Evolutionary conservation across 2,797 vertebrate genomes (phyloP).

Genomic region (Alfaro cultratus): DNA sequence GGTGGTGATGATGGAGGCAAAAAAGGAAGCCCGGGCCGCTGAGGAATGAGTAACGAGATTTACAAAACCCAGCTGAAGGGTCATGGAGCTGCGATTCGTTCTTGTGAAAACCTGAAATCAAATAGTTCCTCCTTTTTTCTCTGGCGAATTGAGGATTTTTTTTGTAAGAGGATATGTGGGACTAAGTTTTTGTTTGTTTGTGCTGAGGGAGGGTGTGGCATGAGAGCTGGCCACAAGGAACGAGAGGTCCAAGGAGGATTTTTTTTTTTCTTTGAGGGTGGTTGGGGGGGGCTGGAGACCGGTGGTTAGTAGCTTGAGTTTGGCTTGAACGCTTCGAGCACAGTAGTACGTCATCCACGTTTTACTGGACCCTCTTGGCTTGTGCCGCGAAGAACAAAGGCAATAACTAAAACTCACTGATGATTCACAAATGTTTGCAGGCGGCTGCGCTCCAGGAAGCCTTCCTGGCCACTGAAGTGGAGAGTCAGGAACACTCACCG

Average conservation of each 20-base stretch:
- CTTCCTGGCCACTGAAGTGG: constrained; percentile 45
- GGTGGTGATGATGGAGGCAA: constrained; percentile 53
- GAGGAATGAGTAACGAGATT: constrained; percentile 36
- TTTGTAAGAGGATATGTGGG: constrained; percentile 50
- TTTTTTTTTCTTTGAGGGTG: constrained; percentile 7
- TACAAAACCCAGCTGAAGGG: constrained; percentile 29
- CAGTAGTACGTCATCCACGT: constrained; percentile 60
- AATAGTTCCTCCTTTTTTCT: constrained; percentile 29
- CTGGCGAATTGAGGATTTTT: constrained; percentile 15
- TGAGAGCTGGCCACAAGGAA: constrained; percentile 37
- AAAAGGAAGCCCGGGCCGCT: constrained; percentile 16
- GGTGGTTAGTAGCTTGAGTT: constrained; percentile 30
- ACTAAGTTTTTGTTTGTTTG: constrained; percentile 60
- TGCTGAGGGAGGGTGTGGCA: constrained; percentile 41
- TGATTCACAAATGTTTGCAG: constrained; percentile 71
- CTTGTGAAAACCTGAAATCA: constrained; percentile 42
- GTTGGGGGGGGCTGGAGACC: not conserved
- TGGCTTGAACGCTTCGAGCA: constrained; percentile 44
- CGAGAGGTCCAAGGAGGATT: constrained; percentile 33
- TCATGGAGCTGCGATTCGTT: constrained; percentile 33
- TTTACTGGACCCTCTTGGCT: constrained; percentile 67
- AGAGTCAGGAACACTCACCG: constrained; percentile 52
- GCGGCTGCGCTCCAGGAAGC: constrained; percentile 69
- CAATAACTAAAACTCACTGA: constrained; percentile 65
- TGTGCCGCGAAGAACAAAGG: constrained; percentile 63